Base-by-base conservation (phyloP, 2,113 vertebrate species). In the Emydura subglobosa region DNA sequence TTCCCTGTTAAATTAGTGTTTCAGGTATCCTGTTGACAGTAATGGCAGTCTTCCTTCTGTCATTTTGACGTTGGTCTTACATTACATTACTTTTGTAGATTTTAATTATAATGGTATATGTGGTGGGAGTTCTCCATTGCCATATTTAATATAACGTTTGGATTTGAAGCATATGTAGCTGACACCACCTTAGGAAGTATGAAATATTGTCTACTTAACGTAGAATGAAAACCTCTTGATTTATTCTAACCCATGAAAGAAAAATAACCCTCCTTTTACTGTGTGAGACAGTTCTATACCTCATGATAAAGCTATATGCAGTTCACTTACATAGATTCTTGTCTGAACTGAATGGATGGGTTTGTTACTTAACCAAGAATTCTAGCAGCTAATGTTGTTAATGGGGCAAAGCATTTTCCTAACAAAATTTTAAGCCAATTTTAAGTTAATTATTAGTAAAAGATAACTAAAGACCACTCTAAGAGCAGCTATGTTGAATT, bases 351-450 rank as follows among this genome's bases (percentile, higher is more conserved):
- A 81, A 10, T 13, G 17, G 88, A 68, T 78, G 19, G 22, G 14
- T 16, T 65, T 57, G 25, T 57, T 57, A 27, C 25, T 27, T 57
- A 57, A 34, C 61, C 29, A 19, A 39, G 19, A 72, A 31, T 90
- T 25, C 54, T 21, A 13, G 9, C 72, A 42, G n/a, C 22, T 39
- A 53, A 54, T 0, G 0, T 14, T 88, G 16, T n/a, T 31, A 90
- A 90, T 79, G 74, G 31, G 34, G 31, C 7, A 81, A 72, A 74
- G 31, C 50, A 1, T 27, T 55, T 4, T 54, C 19, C 31, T 68
- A 47, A 74, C 12, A 27, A 51, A 78, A 47, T 39, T 39, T 39
- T 39, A 39, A 47, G 39, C 47, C 25, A 1, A 0, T 82, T 55
- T 93, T 91, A 79, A 94, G 29, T 44, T 3, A 27, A 0, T 1